A percentile compares a stretch with the other conserved stretches of the same genome.
These are phyloP conservation scores for Drosophila lini DNA, from an alignment of 1,140 invertebrate genomes.

Conservation along the genomic window DNA sequence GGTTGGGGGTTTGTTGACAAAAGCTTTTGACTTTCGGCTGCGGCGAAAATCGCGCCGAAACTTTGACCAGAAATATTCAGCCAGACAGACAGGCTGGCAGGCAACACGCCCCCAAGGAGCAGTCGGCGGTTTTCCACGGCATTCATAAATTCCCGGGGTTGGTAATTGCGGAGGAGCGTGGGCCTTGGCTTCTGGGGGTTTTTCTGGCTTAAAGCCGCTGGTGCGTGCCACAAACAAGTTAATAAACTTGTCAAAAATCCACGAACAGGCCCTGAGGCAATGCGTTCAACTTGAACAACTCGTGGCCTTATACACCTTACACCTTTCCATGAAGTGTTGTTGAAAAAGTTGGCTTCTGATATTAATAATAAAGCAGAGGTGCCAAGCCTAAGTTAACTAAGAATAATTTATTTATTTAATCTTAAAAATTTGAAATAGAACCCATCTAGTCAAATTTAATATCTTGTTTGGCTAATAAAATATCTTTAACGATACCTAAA, in stretches of 20 bases:
- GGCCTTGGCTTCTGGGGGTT: background rate
- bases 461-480: background rate
- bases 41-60: constrained; percentile 61
- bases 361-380: background rate
- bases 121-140: constrained; percentile 35
- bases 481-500: background rate
- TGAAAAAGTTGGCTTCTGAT: background rate
- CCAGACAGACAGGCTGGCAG: constrained; percentile 41
- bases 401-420: background rate
- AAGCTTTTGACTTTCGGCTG: constrained; percentile 70
- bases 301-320: background rate
- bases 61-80: constrained; percentile 72
- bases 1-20: constrained; percentile 52
- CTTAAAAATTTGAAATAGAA: accelerated
- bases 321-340: background rate
- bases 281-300: background rate
- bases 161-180: constrained; percentile 16
- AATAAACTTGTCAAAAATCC: constrained; percentile 76
- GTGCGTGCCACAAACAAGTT: constrained; percentile 54
- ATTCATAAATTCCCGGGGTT: constrained; percentile 61
- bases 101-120: constrained; percentile 40
- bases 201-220: constrained; percentile 31
- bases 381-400: background rate
- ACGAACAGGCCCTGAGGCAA: constrained; percentile 8
- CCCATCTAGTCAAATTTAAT: background rate